phyloP scores from a whole-genome alignment of 2,113 vertebrate species.

The Herpetotheres cachinnans region DNA sequence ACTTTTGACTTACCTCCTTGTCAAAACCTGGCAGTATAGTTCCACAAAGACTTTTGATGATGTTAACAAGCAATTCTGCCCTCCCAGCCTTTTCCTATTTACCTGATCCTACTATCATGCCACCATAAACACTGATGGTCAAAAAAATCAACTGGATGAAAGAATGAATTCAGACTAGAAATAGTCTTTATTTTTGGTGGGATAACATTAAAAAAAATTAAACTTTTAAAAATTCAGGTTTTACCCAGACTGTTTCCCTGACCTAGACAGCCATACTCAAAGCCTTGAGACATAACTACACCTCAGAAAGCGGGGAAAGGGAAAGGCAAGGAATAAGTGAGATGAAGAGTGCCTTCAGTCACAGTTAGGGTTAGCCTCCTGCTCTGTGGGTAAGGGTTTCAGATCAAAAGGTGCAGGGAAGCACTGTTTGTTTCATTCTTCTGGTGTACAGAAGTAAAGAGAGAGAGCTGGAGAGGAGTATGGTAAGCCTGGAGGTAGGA shows the following conservation, averaged over 20 bases:
- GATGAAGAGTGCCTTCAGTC: not conserved
- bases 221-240: not conserved
- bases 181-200: not conserved
- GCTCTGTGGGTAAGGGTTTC: not conserved
- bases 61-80: fast-evolving
- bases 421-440: not conserved
- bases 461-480: not conserved
- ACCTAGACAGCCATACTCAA: not conserved
- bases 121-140: not conserved
- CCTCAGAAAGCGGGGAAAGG: not conserved
- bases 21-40: not conserved
- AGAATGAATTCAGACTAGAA: not conserved
- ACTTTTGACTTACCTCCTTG: not conserved
- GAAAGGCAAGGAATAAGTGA: not conserved
- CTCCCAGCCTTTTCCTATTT: not conserved
- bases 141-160: not conserved
- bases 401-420: not conserved
- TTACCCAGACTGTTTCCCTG: not conserved
- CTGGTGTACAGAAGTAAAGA: not conserved
- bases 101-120: not conserved
- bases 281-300: not conserved
- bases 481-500: not conserved
- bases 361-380: not conserved
- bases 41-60: not conserved
- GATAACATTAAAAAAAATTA: not conserved